Evolutionary conservation across 2,888 invertebrate genomes (phyloP), one percentile per base, ranked within the genome.

Genomic region (Scaptomyza tumidula): DNA sequence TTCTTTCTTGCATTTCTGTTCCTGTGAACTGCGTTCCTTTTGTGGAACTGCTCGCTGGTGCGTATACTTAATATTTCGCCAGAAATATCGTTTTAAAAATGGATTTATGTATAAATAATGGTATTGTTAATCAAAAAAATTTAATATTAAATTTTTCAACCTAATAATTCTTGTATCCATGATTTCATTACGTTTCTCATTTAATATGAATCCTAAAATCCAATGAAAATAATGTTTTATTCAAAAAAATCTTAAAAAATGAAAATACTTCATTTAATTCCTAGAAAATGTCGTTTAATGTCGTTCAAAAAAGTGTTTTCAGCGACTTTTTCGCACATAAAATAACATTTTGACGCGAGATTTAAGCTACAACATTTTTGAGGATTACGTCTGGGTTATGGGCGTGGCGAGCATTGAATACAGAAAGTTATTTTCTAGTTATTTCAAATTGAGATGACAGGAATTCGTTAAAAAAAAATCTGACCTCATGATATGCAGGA

Each of bases 1-100:
- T n/a, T n/a, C n/a, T n/a, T n/a, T n/a, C n/a, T n/a, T 13, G 59
- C 72, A 71, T 67, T 44, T 62, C 41, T 62, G 59, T 37, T n/a
- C 3, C 53, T 35, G 37, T 2, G 13, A 44, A 3, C 14, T 3
- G 0, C 14, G 6, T 13, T 13, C 31, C 16, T 6, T 24, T 33
- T 49, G 49, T 31, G 16, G 13, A 7, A 5, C 14, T 13, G 49
- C 6, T 35, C 10, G 19, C 9, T n/a, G 19, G 19, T 3, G 35
- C 50, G 50, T 35, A 35, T 35, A 19, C 50, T n/a, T 24, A 19
- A 50, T 50, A 33, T 33, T 6, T 33, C 10, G 33, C 33, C 3
- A 7, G 29, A 7, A 29, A 29, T 29, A 29, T 1, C 6, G 29
- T 29, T 29, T 7, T 29, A 1, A 7, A 29, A 29, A 29, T 7